Conservation (phyloP, 2,797 vertebrate species). For the Tolypeutes matacus region DNA sequence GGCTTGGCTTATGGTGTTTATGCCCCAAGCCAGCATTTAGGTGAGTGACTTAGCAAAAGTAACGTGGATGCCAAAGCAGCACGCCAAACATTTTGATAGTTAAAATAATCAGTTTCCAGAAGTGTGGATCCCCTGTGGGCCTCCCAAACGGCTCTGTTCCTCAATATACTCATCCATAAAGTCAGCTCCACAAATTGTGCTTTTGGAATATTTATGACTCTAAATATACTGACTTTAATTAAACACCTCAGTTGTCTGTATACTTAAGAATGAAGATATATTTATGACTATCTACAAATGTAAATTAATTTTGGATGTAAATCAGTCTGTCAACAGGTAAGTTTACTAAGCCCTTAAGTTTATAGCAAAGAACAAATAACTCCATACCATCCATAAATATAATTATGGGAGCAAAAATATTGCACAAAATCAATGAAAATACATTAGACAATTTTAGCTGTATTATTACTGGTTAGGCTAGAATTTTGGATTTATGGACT, state of each 20-base stretch:
- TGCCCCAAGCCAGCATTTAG: too few relatives aligned
- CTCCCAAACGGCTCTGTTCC: not conserved
- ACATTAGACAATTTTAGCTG: not conserved
- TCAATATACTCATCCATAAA: not conserved
- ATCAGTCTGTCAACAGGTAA: not conserved
- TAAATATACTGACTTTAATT: constrained; percentile 37
- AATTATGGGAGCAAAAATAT: not conserved
- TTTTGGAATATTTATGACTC: not conserved
- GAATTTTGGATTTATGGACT: not conserved
- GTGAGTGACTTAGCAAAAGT: too few relatives aligned
- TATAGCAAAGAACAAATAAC: not conserved
- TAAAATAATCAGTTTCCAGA: too few relatives aligned
- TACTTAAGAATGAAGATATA: not conserved
- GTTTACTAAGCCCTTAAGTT: not conserved
- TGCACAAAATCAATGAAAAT: not conserved
- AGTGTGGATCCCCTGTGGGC: too few relatives aligned
- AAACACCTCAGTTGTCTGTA: not conserved
- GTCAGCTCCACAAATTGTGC: not conserved
- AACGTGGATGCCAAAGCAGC: too few relatives aligned
- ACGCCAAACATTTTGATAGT: too few relatives aligned
- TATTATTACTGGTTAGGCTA: not conserved
- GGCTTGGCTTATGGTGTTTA: too few relatives aligned
- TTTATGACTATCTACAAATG: not conserved
- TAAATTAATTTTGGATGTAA: not conserved
- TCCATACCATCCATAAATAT: not conserved